Evolutionary conservation across 2,888 invertebrate genomes (phyloP).

Genomic region (Dryadula phaetusa): DNA sequence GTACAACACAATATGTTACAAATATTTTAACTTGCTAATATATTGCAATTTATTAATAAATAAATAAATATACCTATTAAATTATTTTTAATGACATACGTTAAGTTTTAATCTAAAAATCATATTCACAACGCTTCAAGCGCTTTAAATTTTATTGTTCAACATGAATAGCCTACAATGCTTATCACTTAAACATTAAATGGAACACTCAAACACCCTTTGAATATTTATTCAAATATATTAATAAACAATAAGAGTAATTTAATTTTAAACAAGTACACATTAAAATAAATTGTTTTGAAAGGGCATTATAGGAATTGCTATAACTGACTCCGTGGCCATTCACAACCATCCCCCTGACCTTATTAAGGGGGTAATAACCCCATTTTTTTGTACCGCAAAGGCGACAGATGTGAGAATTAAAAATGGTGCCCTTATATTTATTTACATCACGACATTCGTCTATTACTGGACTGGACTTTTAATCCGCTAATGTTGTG

Average conservation of each 20-base stretch:
- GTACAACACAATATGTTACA: too few relatives aligned
- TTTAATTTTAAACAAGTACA: constrained; percentile 52
- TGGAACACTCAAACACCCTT: constrained; percentile 34
- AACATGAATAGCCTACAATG: constrained; percentile 23
- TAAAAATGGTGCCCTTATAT: constrained; percentile 77
- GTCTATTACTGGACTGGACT: constrained; percentile 69
- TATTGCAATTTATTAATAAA: too few relatives aligned
- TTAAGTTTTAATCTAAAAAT: background rate
- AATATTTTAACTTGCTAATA: too few relatives aligned
- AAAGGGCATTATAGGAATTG: constrained; percentile 63
- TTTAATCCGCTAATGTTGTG: constrained; percentile 74
- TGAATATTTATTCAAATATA: constrained; percentile 32
- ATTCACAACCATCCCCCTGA: constrained; percentile 69
- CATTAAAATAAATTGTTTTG: constrained; percentile 53
- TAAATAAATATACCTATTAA: too few relatives aligned
- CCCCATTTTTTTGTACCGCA: constrained; percentile 62
- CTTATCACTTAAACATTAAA: constrained; percentile 24
- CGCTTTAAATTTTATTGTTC: constrained; percentile 9
- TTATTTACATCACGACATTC: constrained; percentile 80
- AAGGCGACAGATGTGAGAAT: constrained; percentile 81
- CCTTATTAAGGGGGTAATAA: constrained; percentile 75
- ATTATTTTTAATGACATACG: too few relatives aligned
- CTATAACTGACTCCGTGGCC: constrained; percentile 62
- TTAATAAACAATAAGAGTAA: constrained; percentile 49
- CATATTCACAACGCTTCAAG: background rate